These are phyloP conservation scores for Antechinus flavipes DNA, from an alignment of 2,113 vertebrate genomes.

Conservation along the genomic window DNA sequence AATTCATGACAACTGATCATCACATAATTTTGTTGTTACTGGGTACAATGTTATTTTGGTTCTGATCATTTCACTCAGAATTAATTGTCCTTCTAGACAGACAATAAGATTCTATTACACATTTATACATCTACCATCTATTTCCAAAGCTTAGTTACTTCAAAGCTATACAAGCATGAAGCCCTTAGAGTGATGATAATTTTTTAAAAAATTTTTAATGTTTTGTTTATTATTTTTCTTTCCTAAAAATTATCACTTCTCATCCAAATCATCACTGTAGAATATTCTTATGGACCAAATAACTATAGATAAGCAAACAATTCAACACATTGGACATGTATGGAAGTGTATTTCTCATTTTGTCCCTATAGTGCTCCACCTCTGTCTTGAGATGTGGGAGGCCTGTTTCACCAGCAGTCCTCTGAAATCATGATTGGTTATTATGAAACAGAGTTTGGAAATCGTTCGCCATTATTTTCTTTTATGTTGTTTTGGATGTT, in stretches of 20 bases:
- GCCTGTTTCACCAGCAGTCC: not conserved
- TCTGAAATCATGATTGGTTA: not conserved
- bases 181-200: not conserved
- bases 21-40: no score
- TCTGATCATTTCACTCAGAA: no score
- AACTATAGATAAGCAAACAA: not conserved
- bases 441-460: not conserved
- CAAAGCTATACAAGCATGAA: not conserved
- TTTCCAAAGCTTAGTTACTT: not conserved
- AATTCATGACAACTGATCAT: no score
- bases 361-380: not conserved
- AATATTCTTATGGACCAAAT: not conserved
- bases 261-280: not conserved
- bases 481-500: not conserved
- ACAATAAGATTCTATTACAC: not conserved
- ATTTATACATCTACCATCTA: not conserved
- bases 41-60: no score
- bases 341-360: not conserved
- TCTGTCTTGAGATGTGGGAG: not conserved
- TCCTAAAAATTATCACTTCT: not conserved
- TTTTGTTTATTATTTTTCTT: not conserved
- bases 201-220: not conserved
- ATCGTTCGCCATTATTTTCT: not conserved
- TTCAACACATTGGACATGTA: not conserved
- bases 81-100: no score